Evolutionary conservation across 1,140 invertebrate species (phyloP).

Genomic region (Hydropsyche tenuis): DNA sequence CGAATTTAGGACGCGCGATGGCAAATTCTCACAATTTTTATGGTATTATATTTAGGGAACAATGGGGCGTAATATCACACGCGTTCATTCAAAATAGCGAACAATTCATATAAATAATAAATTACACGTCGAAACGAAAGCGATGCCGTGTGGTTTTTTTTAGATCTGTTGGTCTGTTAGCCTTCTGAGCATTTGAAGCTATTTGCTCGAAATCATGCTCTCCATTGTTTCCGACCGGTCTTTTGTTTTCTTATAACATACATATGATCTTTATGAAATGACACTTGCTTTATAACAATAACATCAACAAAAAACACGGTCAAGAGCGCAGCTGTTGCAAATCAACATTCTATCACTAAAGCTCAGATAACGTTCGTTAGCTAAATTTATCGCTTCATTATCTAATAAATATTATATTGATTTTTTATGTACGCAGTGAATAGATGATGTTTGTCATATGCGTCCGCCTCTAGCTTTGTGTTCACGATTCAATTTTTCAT

Average conservation of each 20-base stretch:
- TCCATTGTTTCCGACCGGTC: not conserved
- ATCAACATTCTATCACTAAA: too few relatives aligned
- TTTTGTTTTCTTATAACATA: not conserved
- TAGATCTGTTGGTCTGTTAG: not conserved
- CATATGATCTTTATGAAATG: not conserved
- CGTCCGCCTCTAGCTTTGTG: conserved; percentile 7
- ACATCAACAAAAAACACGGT: not conserved
- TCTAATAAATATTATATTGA: not conserved
- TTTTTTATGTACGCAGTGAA: not conserved
- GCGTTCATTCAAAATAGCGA: not conserved
- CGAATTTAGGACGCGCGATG: not conserved
- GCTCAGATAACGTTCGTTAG: too few relatives aligned
- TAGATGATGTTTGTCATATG: conserved; percentile 12
- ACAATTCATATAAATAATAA: not conserved
- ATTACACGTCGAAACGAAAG: not conserved
- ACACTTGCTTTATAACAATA: conserved; percentile 8
- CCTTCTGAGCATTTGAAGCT: not conserved
- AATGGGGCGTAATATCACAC: not conserved
- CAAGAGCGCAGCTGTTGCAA: not conserved
- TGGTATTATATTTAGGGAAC: not conserved
- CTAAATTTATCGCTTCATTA: too few relatives aligned
- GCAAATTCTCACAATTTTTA: conserved; percentile 2
- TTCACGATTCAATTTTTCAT: conserved; percentile 3
- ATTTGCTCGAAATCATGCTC: not conserved
- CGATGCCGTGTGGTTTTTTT: not conserved